Evolutionary conservation across 1,140 invertebrate genomes (phyloP), one percentile per base, ranked within the genome.

Genomic region (Saccostrea glomerata): DNA sequence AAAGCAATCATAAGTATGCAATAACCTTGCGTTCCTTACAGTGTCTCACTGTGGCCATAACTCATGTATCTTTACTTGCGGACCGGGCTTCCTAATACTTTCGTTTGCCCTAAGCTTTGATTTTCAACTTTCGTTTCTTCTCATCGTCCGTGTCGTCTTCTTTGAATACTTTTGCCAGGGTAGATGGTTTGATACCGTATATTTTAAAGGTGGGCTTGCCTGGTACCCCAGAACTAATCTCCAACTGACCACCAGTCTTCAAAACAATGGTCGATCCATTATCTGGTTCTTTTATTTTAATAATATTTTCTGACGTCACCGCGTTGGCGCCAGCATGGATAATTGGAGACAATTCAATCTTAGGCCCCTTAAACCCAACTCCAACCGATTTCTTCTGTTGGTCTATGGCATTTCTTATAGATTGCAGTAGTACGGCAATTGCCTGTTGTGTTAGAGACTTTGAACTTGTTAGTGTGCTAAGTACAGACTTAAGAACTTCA

Each of bases 231-330:
- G 70, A 77, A 4, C 70, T 77, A 6, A 77, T 77, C 15, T 77
- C 70, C 25, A 77, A 13, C 25, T 77, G 70, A 6, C 70, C 70
- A 0, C 70, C 70, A 11, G 70, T 77, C 70, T 77, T 77, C 13
- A 77, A 17, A 0, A 63, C 25, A 1, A 77, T 77, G 13, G 25
- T 23, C 7, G 70, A 77, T 3, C 23, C 70, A 15, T 15, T 77
- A 2, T 25, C 70, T 23, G 70, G 30, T 11, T 77, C 70, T 36
- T 77, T 25, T 13, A 77, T 77, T 25, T 17, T 25, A 13, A 77
- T 77, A 12, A 77, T 77, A 77, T 77, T 77, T 77, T 77, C 70
- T 36, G 70, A 30, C 23, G 70, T 30, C 11, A 77, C 70, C 70
- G 70, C 70, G 23, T 77, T 77, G 13, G 70, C 23, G 23, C 70